phyloP scores from a whole-genome alignment of 2,797 vertebrate species.

The Prionace glauca region DNA sequence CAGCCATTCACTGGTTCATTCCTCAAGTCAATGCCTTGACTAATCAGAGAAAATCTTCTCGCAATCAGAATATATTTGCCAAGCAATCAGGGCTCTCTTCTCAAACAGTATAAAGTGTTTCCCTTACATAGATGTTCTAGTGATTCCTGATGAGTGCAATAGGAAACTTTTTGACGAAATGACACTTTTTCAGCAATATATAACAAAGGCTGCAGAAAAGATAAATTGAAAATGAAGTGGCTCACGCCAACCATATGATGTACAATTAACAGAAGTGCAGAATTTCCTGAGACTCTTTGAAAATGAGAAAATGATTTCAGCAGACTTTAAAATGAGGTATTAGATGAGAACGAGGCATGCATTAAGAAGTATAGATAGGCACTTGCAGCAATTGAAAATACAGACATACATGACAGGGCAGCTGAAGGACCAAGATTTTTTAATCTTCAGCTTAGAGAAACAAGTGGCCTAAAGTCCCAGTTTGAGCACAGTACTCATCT shows the following conservation, averaged over 20 bases:
- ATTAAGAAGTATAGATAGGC: constrained; percentile 73
- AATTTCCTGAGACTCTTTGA: constrained; percentile 56
- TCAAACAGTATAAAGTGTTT: no score
- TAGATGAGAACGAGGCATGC: constrained; percentile 71
- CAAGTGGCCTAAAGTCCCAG: constrained; percentile 69
- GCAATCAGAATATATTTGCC: no score
- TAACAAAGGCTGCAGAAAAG: constrained; percentile 15
- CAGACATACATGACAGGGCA: constrained; percentile 65
- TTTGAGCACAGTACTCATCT: constrained; percentile 60
- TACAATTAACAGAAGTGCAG: constrained; percentile 61
- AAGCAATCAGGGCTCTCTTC: no score
- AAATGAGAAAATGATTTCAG: constrained; percentile 58
- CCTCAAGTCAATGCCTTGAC: no score
- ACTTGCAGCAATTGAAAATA: constrained; percentile 60
- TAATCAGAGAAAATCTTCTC: no score
- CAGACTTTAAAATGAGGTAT: constrained; percentile 60
- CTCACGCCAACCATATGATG: constrained; percentile 44
- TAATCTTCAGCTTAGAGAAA: constrained; percentile 62
- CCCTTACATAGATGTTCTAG: no score
- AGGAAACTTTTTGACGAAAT: no score
- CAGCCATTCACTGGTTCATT: no score
- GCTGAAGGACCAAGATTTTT: constrained; percentile 64
- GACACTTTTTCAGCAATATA: no score
- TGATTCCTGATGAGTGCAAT: no score
- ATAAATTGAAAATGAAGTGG: constrained; percentile 39